A percentile compares a stretch with the other conserved stretches of the same genome.
phyloP scores from a whole-genome alignment of 1,140 invertebrate genomes.

The Calephelis virginiensis region DNA sequence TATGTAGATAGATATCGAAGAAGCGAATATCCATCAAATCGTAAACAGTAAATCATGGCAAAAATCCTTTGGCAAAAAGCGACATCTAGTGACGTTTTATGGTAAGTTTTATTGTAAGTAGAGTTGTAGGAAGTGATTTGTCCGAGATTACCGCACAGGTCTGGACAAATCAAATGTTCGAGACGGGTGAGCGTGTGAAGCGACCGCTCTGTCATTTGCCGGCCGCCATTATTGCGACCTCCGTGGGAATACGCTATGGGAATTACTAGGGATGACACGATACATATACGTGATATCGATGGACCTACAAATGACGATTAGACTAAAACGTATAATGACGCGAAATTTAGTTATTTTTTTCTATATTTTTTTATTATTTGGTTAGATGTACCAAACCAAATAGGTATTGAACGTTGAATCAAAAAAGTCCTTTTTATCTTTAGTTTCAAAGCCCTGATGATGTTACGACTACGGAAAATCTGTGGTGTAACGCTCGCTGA shows the following conservation, averaged over 20 bases:
- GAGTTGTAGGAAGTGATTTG: constrained; percentile 15
- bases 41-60: not conserved
- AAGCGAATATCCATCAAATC: no score
- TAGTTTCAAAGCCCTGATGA: no score
- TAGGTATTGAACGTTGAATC: no score
- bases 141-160: constrained; percentile 3
- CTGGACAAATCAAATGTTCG: constrained; percentile 13
- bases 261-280: constrained; percentile 8
- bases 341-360: no score
- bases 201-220: constrained; percentile 33
- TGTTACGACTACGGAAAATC: no score
- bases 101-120: constrained; percentile 7
- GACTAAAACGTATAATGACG: no score
- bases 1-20: no score
- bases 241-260: constrained; percentile 31
- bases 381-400: no score
- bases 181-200: constrained; percentile 30
- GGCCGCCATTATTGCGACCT: constrained; percentile 26
- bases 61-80: not conserved
- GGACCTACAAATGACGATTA: not conserved
- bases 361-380: no score
- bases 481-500: no score
- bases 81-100: constrained; percentile 5
- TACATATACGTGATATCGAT: constrained; percentile 1
- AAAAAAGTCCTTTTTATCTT: no score